Percentiles rank a stretch among this genome's conserved stretches.
Conservation (phyloP, 2,888 invertebrate genomes). For the Eupithecia centaureata region DNA sequence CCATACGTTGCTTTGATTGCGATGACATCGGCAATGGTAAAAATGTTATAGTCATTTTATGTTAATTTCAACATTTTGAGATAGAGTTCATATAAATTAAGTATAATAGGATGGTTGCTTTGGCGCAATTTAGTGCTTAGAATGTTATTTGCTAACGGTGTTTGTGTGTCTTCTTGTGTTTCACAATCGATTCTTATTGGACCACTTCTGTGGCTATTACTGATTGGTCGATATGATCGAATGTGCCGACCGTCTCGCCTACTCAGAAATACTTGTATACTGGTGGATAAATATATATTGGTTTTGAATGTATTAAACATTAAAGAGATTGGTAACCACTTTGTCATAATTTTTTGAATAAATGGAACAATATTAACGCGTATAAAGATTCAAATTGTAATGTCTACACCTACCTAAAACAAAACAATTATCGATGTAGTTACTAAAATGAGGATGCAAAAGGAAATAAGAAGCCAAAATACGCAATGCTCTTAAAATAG, state of each 20-base stretch:
- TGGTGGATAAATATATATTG: too few species aligned
- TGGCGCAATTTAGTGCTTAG: slow-evolving; percentile 64
- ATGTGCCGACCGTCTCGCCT: background rate
- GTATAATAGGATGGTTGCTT: slow-evolving; percentile 51
- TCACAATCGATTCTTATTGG: slow-evolving; percentile 30
- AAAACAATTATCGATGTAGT: background rate
- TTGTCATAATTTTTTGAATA: background rate
- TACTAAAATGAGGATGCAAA: background rate
- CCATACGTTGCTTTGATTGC: slow-evolving; percentile 63
- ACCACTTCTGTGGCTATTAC: background rate
- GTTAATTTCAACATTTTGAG: slow-evolving; percentile 66
- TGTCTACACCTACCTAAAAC: background rate
- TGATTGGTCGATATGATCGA: background rate
- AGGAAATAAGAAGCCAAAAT: background rate
- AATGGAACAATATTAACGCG: background rate
- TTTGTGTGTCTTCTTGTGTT: slow-evolving; percentile 48
- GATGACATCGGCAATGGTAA: slow-evolving; percentile 70
- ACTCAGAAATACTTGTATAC: background rate
- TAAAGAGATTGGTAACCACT: background rate
- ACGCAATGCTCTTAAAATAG: slow-evolving; percentile 9
- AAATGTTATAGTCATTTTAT: slow-evolving; percentile 75
- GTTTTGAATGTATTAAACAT: slow-evolving; percentile 4
- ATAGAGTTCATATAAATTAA: slow-evolving; percentile 50
- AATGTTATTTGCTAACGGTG: slow-evolving; percentile 60
- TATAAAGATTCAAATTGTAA: background rate